These are phyloP conservation scores for Gnathonemus longibarbis DNA, from an alignment of 2,113 vertebrate species.

Conservation along the genomic window DNA sequence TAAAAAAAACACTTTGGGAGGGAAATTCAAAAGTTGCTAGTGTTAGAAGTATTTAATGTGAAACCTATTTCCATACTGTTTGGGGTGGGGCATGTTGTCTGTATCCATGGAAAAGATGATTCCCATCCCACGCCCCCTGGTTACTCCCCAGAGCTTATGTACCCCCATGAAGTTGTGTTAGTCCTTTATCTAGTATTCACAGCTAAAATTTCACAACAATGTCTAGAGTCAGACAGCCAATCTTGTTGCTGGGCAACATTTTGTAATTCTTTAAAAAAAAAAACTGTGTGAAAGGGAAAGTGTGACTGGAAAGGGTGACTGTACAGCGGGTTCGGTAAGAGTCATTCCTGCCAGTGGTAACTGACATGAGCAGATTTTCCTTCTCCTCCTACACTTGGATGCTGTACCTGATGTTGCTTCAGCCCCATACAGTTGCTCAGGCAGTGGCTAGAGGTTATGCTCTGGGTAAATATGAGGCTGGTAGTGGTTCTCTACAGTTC, in stretches of 20 bases:
- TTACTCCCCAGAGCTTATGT: background rate
- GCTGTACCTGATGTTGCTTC: background rate
- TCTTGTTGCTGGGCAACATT: conserved; percentile 2
- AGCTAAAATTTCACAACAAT: background rate
- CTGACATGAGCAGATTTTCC: background rate
- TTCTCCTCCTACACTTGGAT: background rate
- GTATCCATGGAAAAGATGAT: background rate
- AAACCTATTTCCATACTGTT: background rate
- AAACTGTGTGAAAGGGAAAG: background rate
- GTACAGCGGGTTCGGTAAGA: background rate
- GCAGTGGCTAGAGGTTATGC: background rate
- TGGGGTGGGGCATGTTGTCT: background rate
- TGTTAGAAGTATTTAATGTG: background rate
- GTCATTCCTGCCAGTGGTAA: background rate
- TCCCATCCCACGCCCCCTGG: background rate
- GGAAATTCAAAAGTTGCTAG: background rate
- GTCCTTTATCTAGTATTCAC: background rate
- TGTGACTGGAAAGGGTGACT: background rate
- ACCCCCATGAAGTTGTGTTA: background rate
- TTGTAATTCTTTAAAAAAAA: background rate
- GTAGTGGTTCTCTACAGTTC: no score
- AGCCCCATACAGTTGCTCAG: background rate
- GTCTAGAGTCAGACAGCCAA: background rate
- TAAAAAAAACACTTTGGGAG: background rate
- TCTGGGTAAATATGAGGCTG: background rate